phyloP scores from a whole-genome alignment of 2,888 invertebrate species.

The Gerris lacustris region DNA sequence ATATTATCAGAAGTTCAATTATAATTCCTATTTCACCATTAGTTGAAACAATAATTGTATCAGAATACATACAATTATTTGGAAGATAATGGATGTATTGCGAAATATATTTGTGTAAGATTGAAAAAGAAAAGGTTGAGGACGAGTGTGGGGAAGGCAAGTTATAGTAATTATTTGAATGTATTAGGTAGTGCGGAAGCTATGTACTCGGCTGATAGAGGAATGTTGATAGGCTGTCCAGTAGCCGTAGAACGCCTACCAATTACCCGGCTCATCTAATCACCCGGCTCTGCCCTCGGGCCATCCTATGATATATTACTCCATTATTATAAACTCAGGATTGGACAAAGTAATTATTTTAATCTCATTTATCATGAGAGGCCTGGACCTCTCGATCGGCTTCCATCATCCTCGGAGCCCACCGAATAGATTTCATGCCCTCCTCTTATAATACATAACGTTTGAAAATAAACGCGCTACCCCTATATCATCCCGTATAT shows the following conservation, averaged over 20 bases:
- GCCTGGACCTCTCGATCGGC: neutral
- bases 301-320: neutral
- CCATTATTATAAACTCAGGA: slow-evolving; percentile 3
- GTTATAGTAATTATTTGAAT: neutral
- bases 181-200: neutral
- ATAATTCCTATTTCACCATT: too few relatives aligned
- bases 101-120: too few relatives aligned
- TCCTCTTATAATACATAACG: neutral
- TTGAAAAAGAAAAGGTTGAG: too few relatives aligned
- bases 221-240: slow-evolving; percentile 1
- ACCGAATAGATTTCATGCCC: neutral
- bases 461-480: neutral
- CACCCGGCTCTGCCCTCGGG: neutral
- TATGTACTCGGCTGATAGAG: neutral
- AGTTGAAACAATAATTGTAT: too few relatives aligned
- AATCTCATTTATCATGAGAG: neutral
- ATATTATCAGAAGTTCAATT: too few relatives aligned
- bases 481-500: neutral
- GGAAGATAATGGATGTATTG: too few relatives aligned
- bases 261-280: slow-evolving; percentile 1
- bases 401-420: neutral
- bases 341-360: slow-evolving; percentile 3
- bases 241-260: neutral
- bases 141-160: too few relatives aligned
- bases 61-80: too few relatives aligned